phyloP scores from a whole-genome alignment of 2,888 invertebrate genomes.

The Barypeithes pellucidus region DNA sequence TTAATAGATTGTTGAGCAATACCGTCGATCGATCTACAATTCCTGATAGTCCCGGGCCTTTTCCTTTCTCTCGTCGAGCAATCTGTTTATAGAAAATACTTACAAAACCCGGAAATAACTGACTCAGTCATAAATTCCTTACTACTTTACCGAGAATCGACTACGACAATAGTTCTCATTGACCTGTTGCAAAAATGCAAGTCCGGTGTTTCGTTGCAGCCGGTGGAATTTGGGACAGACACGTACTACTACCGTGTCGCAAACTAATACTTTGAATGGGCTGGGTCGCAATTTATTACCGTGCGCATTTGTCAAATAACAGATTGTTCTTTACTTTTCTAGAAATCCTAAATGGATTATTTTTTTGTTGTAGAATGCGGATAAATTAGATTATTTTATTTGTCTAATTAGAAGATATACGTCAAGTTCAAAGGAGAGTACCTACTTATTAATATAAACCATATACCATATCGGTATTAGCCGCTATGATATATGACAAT shows the following conservation, averaged over 20 bases:
- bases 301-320: background rate
- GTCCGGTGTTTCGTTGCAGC: background rate
- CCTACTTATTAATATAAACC: too few relatives aligned
- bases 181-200: constrained; percentile 21
- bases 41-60: background rate
- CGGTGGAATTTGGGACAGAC: constrained; percentile 23
- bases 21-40: too few relatives aligned
- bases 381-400: too few relatives aligned
- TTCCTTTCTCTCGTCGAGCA: background rate
- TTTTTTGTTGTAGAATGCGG: too few relatives aligned
- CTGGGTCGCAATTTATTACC: constrained; percentile 2
- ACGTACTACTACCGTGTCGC: constrained; percentile 14
- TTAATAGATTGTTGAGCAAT: too few relatives aligned
- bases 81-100: background rate
- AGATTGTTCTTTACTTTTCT: too few relatives aligned
- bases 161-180: background rate
- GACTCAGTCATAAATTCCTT: constrained; percentile 10
- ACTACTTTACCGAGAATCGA: background rate
- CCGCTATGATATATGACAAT: too few relatives aligned
- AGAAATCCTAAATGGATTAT: too few relatives aligned
- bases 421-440: too few relatives aligned
- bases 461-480: too few relatives aligned
- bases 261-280: constrained; percentile 7
- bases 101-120: constrained; percentile 9
- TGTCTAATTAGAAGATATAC: too few relatives aligned